These are phyloP conservation scores for Chloropsis cyanopogon DNA, from an alignment of 2,113 vertebrate genomes.

Conservation along the genomic window DNA sequence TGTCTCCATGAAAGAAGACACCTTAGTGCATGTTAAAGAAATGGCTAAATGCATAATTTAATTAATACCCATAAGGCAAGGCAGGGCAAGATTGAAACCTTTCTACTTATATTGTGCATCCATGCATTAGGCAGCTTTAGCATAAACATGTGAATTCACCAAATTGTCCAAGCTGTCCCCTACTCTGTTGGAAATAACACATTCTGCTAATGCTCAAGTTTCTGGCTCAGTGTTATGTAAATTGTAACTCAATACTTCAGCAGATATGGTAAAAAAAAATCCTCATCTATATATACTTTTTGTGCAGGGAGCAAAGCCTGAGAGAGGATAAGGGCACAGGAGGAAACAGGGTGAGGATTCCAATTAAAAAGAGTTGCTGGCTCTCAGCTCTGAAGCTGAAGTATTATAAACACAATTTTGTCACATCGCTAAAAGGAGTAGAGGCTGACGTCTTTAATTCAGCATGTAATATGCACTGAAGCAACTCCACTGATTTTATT, in stretches of 20 bases:
- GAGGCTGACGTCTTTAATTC: conserved; percentile 1
- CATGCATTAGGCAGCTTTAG: background rate
- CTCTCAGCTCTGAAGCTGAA: background rate
- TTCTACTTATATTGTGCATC: background rate
- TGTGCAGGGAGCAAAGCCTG: background rate
- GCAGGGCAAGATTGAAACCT: background rate
- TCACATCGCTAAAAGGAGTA: background rate
- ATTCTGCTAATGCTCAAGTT: background rate
- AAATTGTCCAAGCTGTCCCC: background rate
- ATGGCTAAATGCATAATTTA: background rate
- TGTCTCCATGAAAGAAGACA: background rate
- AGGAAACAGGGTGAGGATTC: background rate
- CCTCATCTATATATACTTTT: background rate
- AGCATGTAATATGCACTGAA: background rate
- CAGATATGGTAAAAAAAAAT: background rate
- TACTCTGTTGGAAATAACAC: background rate
- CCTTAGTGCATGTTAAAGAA: background rate
- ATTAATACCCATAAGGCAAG: background rate
- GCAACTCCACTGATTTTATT: background rate
- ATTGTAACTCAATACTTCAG: background rate
- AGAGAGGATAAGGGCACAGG: background rate
- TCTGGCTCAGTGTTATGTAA: background rate
- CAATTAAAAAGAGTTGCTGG: background rate
- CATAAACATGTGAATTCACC: background rate
- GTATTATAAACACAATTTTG: background rate